phyloP scores from a whole-genome alignment of 2,888 invertebrate genomes.

The Cataglyphis altisquamis region DNA sequence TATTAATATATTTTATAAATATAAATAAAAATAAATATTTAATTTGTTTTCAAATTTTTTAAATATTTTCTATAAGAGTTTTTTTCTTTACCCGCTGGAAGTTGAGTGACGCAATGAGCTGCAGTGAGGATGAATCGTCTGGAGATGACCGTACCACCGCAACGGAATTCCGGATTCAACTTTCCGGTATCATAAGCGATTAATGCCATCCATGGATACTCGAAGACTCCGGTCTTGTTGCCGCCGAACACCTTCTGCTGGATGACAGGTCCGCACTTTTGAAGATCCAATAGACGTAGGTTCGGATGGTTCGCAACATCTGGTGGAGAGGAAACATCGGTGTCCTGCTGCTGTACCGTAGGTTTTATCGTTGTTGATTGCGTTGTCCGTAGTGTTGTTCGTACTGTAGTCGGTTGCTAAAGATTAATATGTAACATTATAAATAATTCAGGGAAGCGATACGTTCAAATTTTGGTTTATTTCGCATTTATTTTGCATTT shows the following conservation, averaged over 20 bases:
- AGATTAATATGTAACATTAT: constrained; percentile 16
- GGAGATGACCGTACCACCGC: constrained; percentile 87
- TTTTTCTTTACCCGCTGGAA: constrained; percentile 76
- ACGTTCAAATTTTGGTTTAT: neutral
- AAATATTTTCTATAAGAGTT: neutral
- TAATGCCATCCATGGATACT: constrained; percentile 93
- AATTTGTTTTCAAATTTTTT: neutral
- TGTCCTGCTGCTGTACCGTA: neutral
- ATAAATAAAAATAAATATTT: neutral
- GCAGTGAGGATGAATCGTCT: constrained; percentile 88
- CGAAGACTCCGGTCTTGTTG: constrained; percentile 88
- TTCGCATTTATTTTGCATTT: no score
- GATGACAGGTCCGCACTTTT: constrained; percentile 88
- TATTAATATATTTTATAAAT: neutral
- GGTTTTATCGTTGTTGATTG: neutral
- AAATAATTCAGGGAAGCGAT: neutral
- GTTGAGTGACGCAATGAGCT: constrained; percentile 87
- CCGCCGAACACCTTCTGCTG: constrained; percentile 89
- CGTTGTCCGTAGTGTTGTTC: neutral
- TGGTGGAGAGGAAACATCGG: constrained; percentile 73
- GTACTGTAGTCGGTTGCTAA: neutral
- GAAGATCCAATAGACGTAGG: constrained; percentile 82
- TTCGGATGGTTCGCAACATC: constrained; percentile 85
- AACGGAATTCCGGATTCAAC: constrained; percentile 76
- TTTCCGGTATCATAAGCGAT: constrained; percentile 87